phyloP scores from a whole-genome alignment of 2,113 vertebrate species.

The Helogale parvula region DNA sequence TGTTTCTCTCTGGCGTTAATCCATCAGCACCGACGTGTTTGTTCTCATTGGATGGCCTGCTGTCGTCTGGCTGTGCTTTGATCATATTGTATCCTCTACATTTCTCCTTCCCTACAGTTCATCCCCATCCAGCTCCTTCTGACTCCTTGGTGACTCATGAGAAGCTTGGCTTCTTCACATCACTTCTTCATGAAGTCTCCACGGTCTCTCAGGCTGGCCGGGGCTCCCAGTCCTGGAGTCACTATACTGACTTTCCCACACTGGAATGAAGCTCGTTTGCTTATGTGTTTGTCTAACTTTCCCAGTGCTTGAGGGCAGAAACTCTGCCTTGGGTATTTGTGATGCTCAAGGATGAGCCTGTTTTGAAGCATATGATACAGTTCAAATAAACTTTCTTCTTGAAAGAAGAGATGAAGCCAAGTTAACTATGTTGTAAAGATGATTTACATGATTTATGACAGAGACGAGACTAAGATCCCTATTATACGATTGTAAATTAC shows the following conservation, averaged over 20 bases:
- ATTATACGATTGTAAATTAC: not conserved
- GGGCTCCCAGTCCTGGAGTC: not conserved
- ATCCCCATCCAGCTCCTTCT: not conserved
- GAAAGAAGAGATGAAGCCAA: not conserved
- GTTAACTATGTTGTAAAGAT: not conserved
- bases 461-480: not conserved
- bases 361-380: not conserved
- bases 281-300: not conserved
- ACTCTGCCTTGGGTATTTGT: not conserved
- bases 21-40: not conserved
- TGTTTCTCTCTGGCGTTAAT: not conserved
- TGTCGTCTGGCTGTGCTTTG: not conserved
- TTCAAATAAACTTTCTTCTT: not conserved
- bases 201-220: rapidly evolving
- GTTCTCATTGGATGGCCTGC: not conserved
- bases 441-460: not conserved
- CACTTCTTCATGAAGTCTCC: not conserved
- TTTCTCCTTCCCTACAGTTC: not conserved
- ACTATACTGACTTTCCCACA: rapidly evolving
- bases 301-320: not conserved
- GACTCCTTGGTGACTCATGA: not conserved
- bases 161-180: not conserved
- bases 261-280: no score
- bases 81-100: no score
- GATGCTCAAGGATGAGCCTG: not conserved